Evolutionary conservation across 2,888 invertebrate species (phyloP).

Genomic region (Phyllotreta striolata): DNA sequence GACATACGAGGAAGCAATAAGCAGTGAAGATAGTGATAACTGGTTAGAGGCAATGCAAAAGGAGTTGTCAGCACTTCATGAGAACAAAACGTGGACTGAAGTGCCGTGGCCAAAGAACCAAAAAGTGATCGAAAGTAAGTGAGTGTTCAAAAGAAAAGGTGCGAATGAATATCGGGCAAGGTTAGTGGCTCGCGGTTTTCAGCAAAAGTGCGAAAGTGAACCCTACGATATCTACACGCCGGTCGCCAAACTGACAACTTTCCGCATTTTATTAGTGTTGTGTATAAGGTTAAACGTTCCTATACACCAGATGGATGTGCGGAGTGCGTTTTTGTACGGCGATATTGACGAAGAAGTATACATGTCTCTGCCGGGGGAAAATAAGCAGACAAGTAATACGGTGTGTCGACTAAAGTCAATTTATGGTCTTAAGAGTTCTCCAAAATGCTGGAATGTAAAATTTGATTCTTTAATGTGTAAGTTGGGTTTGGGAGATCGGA

Average conservation of each 20-base stretch:
- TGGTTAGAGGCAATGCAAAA: conserved; percentile 35
- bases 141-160: conserved; percentile 31
- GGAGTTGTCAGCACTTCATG: conserved; percentile 30
- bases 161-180: conserved; percentile 27
- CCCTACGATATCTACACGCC: conserved; percentile 31
- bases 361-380: conserved; percentile 35
- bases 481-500: conserved; percentile 33
- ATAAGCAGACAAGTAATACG: conserved; percentile 15
- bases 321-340: conserved; percentile 38
- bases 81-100: conserved; percentile 38
- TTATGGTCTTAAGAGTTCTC: conserved; percentile 43
- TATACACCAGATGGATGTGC: conserved; percentile 36
- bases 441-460: conserved; percentile 39
- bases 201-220: conserved; percentile 24
- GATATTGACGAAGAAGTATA: conserved; percentile 37
- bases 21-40: conserved; percentile 25
- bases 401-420: conserved; percentile 40
- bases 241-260: conserved; percentile 32
- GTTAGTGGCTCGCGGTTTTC: conserved; percentile 31
- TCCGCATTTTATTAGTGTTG: conserved; percentile 32
- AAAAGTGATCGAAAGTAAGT: conserved; percentile 28
- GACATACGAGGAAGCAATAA: conserved; percentile 33
- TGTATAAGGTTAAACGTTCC: conserved; percentile 29
- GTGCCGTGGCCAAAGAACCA: conserved; percentile 9
- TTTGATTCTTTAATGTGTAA: conserved; percentile 35